Conservation (phyloP, 2,797 vertebrate genomes). For the Tapirus indicus region DNA sequence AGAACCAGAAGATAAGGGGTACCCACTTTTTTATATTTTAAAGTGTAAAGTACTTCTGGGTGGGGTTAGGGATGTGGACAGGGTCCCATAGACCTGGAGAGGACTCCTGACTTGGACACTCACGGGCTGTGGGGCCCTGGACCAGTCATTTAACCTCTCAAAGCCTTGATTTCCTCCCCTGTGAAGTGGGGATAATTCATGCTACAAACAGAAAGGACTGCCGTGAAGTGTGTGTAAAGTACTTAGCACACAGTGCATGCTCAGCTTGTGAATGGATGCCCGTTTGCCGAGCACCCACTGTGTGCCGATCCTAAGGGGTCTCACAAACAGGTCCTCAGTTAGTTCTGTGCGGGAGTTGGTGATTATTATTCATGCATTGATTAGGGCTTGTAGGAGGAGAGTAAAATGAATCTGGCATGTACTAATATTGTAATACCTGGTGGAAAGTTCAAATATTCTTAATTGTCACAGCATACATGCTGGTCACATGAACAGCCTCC, state of each 20-base stretch:
- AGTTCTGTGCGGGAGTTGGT: background rate
- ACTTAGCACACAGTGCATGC: background rate
- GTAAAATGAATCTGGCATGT: background rate
- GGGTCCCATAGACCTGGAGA: background rate
- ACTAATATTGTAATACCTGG: background rate
- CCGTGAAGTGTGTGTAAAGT: background rate
- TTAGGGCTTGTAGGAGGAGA: background rate
- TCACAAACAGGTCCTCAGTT: background rate
- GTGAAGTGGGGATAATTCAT: background rate
- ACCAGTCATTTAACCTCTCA: background rate
- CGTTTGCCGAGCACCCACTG: background rate
- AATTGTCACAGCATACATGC: background rate
- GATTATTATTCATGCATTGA: background rate
- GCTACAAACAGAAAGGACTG: background rate
- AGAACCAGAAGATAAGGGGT: background rate
- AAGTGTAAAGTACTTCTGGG: background rate
- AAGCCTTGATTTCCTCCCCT: background rate
- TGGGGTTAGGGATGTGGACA: background rate
- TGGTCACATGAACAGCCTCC: background rate
- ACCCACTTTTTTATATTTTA: background rate
- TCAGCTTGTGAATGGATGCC: background rate
- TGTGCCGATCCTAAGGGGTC: background rate
- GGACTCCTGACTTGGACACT: background rate
- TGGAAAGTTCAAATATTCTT: background rate
- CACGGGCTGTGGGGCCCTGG: background rate